Base-by-base conservation (phyloP, 2,113 vertebrate species). In the Colistium nudipinnis region DNA sequence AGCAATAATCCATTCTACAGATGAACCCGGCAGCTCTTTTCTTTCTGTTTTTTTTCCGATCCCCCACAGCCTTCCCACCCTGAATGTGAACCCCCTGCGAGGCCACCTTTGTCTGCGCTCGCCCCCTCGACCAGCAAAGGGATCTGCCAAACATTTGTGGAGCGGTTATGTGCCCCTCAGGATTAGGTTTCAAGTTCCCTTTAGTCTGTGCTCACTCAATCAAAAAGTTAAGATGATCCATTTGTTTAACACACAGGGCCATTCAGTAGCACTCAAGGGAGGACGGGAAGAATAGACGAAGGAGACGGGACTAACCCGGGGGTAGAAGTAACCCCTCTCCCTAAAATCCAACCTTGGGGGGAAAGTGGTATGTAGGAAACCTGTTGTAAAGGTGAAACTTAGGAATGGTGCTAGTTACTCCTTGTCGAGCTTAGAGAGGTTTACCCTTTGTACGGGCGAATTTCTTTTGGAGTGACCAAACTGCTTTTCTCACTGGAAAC, bases 161-260 rank as follows among this genome's bases (percentile, higher is more conserved):
- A 92, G 88, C 82, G 78, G 90, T 90, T 93, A 85, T 90, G 90
- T 87, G 89, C 87, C 84, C 84, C 88, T 85, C 80, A 71, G 88
- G 91, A 91, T 93, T 93, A 88, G 88, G 91, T 92, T 93, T 92
- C 92, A 87, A 88, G 88, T 91, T 89, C 82, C 90, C 93, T 91
- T 92, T 92, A 92, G 92, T 92, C 90, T 89, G 88, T 92, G 91
- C 85, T 92, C 90, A 92, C 89, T 92, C 91, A 92, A 92, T 94
- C 92, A 91, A 90, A 91, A 91, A 91, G 92, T 93, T 88, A 93
- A 92, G 91, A 93, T 91, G 91, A 92, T 92, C 92, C 89, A 92
- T 94, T 92, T 92, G 91, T 92, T 93, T 90, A 92, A 93, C 92
- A 93, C 92, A 92, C 90, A 88, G 89, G 81, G 70, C 90, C 85